Conservation (phyloP, 2,113 vertebrate species). For the Paradoxurus hermaphroditus region DNA sequence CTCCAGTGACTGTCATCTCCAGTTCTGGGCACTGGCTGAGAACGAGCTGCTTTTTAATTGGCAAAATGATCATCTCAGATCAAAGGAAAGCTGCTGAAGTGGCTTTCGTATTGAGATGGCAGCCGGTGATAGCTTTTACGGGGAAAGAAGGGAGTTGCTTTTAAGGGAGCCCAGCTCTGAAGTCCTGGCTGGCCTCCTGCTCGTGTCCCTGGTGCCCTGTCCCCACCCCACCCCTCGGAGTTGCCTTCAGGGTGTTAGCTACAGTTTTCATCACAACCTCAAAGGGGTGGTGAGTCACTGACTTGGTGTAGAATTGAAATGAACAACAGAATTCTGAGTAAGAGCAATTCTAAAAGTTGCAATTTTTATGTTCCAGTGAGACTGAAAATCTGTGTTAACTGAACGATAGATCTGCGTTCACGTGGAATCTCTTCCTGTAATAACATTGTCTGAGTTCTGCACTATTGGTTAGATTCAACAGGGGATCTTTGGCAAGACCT, state of each 20-base stretch:
- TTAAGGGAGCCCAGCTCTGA: neutral
- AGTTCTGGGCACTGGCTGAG: neutral
- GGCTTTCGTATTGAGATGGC: neutral
- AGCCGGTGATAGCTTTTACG: neutral
- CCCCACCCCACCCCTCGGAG: neutral
- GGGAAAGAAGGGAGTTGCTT: neutral
- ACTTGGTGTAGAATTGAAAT: neutral
- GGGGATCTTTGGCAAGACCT: neutral
- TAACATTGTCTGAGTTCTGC: neutral
- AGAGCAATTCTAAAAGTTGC: neutral
- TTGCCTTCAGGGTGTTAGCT: neutral
- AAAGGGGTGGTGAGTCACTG: neutral
- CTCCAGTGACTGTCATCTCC: neutral
- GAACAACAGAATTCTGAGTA: neutral
- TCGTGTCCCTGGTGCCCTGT: neutral
- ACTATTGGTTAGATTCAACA: neutral
- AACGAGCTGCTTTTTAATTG: neutral
- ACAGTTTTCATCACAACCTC: neutral
- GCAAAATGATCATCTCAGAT: neutral
- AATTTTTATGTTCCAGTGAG: neutral
- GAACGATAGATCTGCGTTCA: neutral
- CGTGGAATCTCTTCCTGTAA: neutral
- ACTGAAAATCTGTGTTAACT: neutral
- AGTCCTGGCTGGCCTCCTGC: neutral
- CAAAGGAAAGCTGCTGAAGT: neutral